Percentiles rank a stretch among this genome's conserved stretches.
Conservation (phyloP, 1,140 invertebrate genomes). For the Ips nitidus region DNA sequence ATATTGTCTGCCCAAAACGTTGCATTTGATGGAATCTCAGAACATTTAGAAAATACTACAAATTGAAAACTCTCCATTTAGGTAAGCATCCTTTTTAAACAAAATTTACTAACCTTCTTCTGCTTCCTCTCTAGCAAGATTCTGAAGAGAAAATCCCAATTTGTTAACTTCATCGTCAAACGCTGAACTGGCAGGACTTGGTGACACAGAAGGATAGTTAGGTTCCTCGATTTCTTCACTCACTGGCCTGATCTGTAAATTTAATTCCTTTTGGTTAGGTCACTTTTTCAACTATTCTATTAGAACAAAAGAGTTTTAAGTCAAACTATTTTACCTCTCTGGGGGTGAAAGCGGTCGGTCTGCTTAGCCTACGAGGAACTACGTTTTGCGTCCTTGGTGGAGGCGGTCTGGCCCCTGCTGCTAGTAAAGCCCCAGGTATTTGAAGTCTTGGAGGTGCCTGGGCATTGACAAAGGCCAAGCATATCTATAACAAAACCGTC, state of each 20-base stretch:
- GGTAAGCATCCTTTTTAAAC: too few species aligned
- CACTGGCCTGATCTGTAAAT: conserved; percentile 42
- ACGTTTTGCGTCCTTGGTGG: conserved; percentile 28
- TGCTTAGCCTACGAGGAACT: conserved; percentile 29
- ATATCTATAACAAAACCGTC: conserved; percentile 29
- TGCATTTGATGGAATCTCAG: too few species aligned
- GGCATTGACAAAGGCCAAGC: conserved; percentile 25
- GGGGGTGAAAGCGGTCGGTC: conserved; percentile 29
- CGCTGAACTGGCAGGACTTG: conserved; percentile 22
- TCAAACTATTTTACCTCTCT: conserved; percentile 32
- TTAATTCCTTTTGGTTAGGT: not conserved
- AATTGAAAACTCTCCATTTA: too few species aligned
- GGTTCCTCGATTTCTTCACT: conserved; percentile 46
- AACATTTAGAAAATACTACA: too few species aligned
- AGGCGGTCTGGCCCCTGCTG: conserved; percentile 42
- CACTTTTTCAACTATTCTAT: too few species aligned
- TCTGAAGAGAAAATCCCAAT: conserved; percentile 38
- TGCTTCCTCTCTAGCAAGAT: conserved; percentile 37
- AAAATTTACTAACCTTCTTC: conserved; percentile 22
- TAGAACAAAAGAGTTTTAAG: not conserved
- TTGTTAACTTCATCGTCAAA: conserved; percentile 47
- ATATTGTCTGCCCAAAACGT: too few species aligned
- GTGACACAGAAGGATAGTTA: conserved; percentile 32
- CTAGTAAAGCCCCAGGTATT: conserved; percentile 62
- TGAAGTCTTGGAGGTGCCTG: conserved; percentile 54